Conservation (phyloP, 2,888 invertebrate genomes). For the Drosophila recens region DNA sequence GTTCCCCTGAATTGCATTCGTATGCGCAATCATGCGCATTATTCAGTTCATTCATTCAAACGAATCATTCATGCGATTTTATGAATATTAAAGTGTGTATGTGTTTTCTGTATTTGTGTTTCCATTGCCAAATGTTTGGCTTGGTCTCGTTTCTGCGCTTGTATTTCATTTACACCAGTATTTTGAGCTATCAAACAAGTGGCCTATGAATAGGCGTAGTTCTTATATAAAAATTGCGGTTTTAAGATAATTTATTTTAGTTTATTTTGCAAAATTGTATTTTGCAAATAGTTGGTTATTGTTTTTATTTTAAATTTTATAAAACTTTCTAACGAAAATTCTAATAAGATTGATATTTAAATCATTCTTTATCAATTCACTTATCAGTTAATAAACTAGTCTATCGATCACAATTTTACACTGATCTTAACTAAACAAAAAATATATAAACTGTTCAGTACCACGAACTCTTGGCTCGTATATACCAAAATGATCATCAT, state of each 20-base stretch:
- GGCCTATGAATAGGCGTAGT: conserved; percentile 1
- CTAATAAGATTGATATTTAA: background rate
- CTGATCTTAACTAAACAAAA: background rate
- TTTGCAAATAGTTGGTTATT: too few relatives aligned
- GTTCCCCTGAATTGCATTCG: conserved; percentile 38
- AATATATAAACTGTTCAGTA: conserved; percentile 1
- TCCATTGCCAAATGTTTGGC: conserved; percentile 48
- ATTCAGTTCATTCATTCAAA: conserved; percentile 64
- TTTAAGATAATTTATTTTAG: too few relatives aligned
- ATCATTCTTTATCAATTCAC: too few relatives aligned
- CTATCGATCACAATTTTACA: background rate
- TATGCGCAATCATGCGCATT: conserved; percentile 65
- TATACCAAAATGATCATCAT: conserved; percentile 4
- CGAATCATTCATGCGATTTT: conserved; percentile 60
- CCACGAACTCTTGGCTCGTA: conserved; percentile 12
- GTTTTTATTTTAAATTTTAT: too few relatives aligned
- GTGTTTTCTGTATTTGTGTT: conserved; percentile 8
- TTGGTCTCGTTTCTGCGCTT: conserved; percentile 29
- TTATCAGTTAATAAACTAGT: background rate
- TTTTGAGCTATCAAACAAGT: background rate
- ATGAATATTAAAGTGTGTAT: conserved; percentile 8
- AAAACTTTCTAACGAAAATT: background rate
- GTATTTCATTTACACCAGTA: conserved; percentile 8
- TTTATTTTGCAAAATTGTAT: too few relatives aligned
- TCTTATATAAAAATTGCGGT: conserved; percentile 11